phyloP scores from a whole-genome alignment of 2,113 vertebrate species.

The Melanostigma gelatinosum region DNA sequence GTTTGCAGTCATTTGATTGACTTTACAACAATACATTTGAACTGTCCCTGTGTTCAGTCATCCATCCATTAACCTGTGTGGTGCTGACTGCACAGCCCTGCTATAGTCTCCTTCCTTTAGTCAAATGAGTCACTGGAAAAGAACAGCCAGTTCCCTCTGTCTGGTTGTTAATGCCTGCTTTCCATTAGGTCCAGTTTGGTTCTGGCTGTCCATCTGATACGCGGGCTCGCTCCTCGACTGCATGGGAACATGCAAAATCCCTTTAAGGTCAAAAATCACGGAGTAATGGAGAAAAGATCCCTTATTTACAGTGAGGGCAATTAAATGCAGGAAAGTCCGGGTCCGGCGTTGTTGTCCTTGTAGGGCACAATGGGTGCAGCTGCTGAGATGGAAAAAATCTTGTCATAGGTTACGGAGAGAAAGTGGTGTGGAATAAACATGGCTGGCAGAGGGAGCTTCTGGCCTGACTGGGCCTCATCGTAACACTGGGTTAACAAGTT shows the following conservation, averaged over 20 bases:
- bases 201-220: slow-evolving; percentile 25
- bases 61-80: not conserved
- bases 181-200: slow-evolving; percentile 43
- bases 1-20: not conserved
- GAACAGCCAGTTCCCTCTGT: slow-evolving; percentile 35
- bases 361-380: slow-evolving; percentile 40
- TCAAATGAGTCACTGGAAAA: slow-evolving; percentile 49
- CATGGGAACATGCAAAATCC: slow-evolving; percentile 40
- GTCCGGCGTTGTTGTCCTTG: slow-evolving; percentile 34
- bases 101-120: slow-evolving; percentile 4
- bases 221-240: not conserved
- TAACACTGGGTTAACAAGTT: slow-evolving; percentile 34
- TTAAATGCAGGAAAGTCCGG: slow-evolving; percentile 38
- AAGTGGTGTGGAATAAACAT: slow-evolving; percentile 46
- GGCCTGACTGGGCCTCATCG: slow-evolving; percentile 17
- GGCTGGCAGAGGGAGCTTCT: slow-evolving; percentile 45
- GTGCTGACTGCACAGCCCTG: slow-evolving; percentile 26
- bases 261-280: slow-evolving; percentile 17
- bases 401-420: slow-evolving; percentile 51
- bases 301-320: slow-evolving; percentile 36
- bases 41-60: not conserved
- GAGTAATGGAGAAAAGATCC: not conserved
- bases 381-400: slow-evolving; percentile 56
- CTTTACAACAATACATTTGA: not conserved
- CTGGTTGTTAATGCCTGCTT: slow-evolving; percentile 22